These are phyloP conservation scores for Psilopogon haemacephalus DNA, from an alignment of 2,113 vertebrate genomes.

Conservation along the genomic window DNA sequence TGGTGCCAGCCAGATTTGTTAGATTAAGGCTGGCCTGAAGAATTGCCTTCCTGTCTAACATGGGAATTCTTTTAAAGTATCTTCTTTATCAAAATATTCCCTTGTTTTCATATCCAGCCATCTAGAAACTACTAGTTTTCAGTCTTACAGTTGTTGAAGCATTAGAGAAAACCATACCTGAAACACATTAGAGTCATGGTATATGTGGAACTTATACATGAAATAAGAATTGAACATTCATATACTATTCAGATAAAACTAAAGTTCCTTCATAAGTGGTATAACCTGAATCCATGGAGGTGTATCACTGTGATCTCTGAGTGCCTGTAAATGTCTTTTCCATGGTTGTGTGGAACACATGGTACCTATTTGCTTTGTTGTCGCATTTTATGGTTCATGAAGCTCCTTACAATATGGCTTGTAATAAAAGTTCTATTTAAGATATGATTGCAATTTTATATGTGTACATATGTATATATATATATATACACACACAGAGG, in stretches of 20 bases:
- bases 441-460: constrained; percentile 23
- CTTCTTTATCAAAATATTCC: neutral
- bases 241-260: neutral
- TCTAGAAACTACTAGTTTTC: neutral
- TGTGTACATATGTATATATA: neutral
- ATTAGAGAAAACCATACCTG: neutral
- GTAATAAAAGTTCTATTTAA: constrained; percentile 45
- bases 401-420: constrained; percentile 17
- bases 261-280: neutral
- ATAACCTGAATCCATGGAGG: neutral
- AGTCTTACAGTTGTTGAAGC: neutral
- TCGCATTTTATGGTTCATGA: constrained; percentile 51
- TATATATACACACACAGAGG: neutral
- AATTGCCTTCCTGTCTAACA: neutral
- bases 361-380: constrained; percentile 52
- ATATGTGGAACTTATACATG: neutral
- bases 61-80: neutral
- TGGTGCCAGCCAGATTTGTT: neutral
- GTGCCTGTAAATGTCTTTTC: constrained; percentile 13
- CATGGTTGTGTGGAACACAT: neutral
- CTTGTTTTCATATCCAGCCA: neutral
- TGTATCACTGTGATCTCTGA: constrained; percentile 2
- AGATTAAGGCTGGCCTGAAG: neutral
- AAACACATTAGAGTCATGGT: neutral
- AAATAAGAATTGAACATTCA: neutral